Base-by-base conservation (phyloP, 2,113 vertebrate species). In the Aepyceros melampus region DNA sequence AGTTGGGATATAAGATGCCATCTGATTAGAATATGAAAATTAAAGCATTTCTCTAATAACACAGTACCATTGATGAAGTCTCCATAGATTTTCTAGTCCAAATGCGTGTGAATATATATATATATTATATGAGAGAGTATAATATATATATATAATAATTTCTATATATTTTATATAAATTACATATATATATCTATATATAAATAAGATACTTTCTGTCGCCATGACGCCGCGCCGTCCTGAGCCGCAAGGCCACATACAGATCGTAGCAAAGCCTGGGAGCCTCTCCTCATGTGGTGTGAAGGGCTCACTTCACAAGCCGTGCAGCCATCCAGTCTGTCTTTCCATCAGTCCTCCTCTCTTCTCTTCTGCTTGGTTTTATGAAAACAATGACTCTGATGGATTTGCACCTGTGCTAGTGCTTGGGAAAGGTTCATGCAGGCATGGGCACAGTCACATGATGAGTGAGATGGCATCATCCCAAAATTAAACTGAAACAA, bases 371-470 rank as follows among this genome's bases (percentile, higher is more conserved):
- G 99, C 99, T 99, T 99, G 98, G 98, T 99, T 99, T 98, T 95
- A 98, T 97, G 98, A 98, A 98, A 99, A 98, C 94, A 96, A 99
- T 98, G 98, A 99, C 98, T 99, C 99, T 99, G 99, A 99, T 99
- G 98, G 99, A 99, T 99, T 99, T 98, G 99, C 98, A 90, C 98
- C 98, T 98, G 98, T 98, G 98, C 98, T 98, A 95, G 98, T 84
- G 78, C 97, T 92, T 94, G 98, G 99, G 98, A 98, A 98, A 99
- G 99, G 99, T 99, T 99, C 99, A 99, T 99, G 99, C 99, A 99
- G 99, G 99, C 99, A 99, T 98, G 99, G 99, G 99, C 99, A 99
- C 99, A 99, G 99, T 99, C 99, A 99, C 99, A 95, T 99, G 99
- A 99, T 99, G 99, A 99, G 99, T 97, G 99, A 99, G 99, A 99